phyloP scores from a whole-genome alignment of 2,797 vertebrate species.

The Pseudochirops cupreus region DNA sequence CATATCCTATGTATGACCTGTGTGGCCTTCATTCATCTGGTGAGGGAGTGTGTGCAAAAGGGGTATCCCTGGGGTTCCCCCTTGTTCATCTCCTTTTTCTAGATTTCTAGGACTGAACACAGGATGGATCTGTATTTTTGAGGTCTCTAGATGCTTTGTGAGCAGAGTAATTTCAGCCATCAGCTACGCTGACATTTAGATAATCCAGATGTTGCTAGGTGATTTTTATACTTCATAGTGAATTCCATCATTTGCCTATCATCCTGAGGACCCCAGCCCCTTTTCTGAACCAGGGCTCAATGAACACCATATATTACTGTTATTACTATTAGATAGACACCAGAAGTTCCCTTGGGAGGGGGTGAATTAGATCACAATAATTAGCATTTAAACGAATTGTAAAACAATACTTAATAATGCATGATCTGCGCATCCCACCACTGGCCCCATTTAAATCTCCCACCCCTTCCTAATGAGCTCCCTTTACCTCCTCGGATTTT shows the following conservation, averaged over 20 bases:
- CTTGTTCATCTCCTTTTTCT: background rate
- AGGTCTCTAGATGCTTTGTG: background rate
- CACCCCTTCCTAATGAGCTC: background rate
- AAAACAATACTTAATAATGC: slow-evolving; percentile 76
- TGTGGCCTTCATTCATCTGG: background rate
- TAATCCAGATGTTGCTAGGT: slow-evolving; percentile 48
- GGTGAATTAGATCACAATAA: slow-evolving; percentile 81
- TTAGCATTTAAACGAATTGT: slow-evolving; percentile 79
- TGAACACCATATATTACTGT: slow-evolving; percentile 81
- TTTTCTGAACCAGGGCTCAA: slow-evolving; percentile 76
- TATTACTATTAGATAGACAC: slow-evolving; percentile 79
- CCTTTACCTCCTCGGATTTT: background rate
- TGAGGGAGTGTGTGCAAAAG: background rate
- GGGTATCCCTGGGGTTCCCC: background rate
- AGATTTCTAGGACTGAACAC: background rate
- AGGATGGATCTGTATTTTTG: background rate
- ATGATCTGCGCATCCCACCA: slow-evolving; percentile 50
- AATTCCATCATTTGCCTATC: slow-evolving; percentile 68
- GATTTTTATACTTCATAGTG: slow-evolving; percentile 61
- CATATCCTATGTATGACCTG: background rate
- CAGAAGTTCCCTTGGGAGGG: slow-evolving; percentile 72
- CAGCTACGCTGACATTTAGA: slow-evolving; percentile 12
- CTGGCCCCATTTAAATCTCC: background rate
- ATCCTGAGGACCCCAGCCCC: slow-evolving; percentile 73
- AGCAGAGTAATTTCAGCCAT: background rate